Conservation (phyloP, 2,113 vertebrate genomes). For the Chelonoidis abingdonii region DNA sequence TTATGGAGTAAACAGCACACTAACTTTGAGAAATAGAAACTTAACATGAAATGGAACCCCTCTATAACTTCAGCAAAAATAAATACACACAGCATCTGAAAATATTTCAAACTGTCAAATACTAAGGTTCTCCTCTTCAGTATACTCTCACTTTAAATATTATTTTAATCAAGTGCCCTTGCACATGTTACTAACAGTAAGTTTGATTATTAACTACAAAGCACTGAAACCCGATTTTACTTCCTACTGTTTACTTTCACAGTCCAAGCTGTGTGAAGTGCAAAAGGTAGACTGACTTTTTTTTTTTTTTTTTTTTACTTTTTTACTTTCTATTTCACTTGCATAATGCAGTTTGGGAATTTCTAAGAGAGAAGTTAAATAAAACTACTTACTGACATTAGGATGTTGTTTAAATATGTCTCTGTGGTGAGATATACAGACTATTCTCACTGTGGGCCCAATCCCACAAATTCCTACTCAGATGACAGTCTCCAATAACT, state of each 20-base stretch:
- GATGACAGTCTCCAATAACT: not conserved
- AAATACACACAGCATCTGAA: not conserved
- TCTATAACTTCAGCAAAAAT: not conserved
- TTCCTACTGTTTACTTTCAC: not conserved
- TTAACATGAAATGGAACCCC: not conserved
- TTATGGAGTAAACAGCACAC: not conserved
- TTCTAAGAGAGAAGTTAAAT: not conserved
- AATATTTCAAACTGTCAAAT: not conserved
- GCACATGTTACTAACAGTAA: not conserved
- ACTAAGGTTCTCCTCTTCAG: not conserved
- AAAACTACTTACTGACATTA: not conserved
- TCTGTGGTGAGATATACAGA: not conserved
- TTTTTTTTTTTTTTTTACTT: too few relatives aligned
- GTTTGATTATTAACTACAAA: not conserved
- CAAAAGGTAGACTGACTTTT: fast-evolving
- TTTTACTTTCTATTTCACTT: not conserved
- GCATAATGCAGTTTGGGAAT: not conserved
- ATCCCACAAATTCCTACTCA: not conserved
- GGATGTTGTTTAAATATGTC: not conserved
- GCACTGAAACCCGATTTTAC: not conserved
- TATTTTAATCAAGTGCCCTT: not conserved
- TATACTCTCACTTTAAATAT: not conserved
- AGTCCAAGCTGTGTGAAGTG: too few relatives aligned
- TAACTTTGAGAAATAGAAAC: not conserved
- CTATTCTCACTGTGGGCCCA: not conserved